A percentile compares a stretch with the other conserved stretches of the same genome.
Evolutionary conservation across 2,113 vertebrate genomes (phyloP).

Genomic region (Diadophis punctatus): DNA sequence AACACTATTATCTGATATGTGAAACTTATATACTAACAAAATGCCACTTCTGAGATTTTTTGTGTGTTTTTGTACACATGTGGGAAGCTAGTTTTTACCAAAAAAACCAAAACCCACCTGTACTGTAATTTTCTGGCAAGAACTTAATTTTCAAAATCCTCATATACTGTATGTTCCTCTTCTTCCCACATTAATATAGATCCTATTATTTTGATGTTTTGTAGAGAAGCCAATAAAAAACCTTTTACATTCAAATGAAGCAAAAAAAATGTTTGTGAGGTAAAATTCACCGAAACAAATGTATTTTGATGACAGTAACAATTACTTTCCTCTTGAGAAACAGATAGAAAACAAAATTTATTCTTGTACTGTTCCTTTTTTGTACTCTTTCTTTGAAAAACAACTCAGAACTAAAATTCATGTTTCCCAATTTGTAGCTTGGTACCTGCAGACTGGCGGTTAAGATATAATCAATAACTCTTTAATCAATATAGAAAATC

Average conservation of each 20-base stretch:
- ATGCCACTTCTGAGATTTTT: too few species aligned
- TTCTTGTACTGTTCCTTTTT: not conserved
- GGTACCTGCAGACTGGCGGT: not conserved
- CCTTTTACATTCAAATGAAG: not conserved
- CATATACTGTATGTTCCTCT: not conserved
- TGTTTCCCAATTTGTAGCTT: not conserved
- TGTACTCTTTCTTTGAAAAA: not conserved
- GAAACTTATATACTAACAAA: not conserved
- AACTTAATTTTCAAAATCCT: constrained; percentile 7
- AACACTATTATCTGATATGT: not conserved
- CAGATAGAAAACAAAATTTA: not conserved
- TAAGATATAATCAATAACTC: not conserved
- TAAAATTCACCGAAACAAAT: not conserved
- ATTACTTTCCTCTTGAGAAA: constrained; percentile 10
- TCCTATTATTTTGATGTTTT: not conserved
- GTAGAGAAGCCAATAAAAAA: constrained; percentile 4
- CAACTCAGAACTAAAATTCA: not conserved
- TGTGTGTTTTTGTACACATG: constrained; percentile 8
- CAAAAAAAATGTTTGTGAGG: not conserved
- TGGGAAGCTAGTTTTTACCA: not conserved
- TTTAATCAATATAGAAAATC: not conserved
- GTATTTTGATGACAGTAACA: constrained; percentile 3
- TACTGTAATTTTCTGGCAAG: constrained; percentile 17
- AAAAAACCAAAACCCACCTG: not conserved
- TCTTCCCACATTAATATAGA: not conserved